Evolutionary conservation across 2,113 vertebrate genomes (phyloP).

Genomic region (Gallinago jamesoni): DNA sequence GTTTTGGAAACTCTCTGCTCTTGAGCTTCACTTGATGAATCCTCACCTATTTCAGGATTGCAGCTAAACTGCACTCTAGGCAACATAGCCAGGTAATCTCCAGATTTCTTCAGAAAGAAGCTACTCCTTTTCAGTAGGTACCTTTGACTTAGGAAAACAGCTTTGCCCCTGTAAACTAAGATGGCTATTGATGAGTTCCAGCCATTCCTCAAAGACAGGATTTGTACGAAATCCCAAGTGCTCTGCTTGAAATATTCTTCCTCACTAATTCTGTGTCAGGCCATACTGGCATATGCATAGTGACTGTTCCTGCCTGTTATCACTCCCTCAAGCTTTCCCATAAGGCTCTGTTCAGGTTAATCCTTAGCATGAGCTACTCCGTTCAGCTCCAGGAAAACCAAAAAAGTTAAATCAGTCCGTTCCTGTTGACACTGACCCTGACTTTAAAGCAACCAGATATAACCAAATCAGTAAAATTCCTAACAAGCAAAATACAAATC

Average conservation of each 20-base stretch:
- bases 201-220: not conserved
- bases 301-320: not conserved
- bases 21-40: not conserved
- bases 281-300: not conserved
- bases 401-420: not conserved
- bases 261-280: not conserved
- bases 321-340: not conserved
- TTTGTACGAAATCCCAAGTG: not conserved
- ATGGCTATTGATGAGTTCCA: not conserved
- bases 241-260: not conserved
- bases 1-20: not conserved
- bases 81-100: not conserved
- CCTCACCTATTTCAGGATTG: not conserved
- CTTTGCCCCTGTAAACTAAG: not conserved
- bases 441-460: not conserved
- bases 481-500: not conserved
- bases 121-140: not conserved
- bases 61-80: not conserved
- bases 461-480: not conserved
- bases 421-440: not conserved
- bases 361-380: not conserved
- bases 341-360: not conserved
- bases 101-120: not conserved
- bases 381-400: not conserved
- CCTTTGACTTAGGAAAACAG: not conserved